Percentiles rank a stretch among this genome's conserved stretches.
Evolutionary conservation across 2,113 vertebrate species (phyloP).

Genomic region (Prunella himalayana): DNA sequence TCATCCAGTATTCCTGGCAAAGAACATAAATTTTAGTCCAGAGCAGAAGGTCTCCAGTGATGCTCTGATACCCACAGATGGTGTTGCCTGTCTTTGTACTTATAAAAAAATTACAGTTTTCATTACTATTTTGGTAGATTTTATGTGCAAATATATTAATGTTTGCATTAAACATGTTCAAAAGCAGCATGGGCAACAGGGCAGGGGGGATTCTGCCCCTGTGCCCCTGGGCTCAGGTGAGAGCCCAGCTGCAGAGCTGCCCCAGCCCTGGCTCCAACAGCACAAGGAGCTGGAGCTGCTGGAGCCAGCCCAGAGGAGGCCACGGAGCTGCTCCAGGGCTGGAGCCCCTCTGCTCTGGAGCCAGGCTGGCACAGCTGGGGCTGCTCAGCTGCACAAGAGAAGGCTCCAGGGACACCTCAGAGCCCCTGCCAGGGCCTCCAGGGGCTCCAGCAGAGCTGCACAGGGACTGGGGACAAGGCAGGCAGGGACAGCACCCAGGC

Average conservation of each 20-base stretch:
- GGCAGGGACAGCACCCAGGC: neutral
- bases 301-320: neutral
- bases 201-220: neutral
- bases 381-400: neutral
- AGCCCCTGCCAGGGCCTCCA: neutral
- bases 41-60: rapidly evolving
- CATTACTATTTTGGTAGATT: neutral
- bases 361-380: neutral
- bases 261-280: neutral
- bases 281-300: neutral
- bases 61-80: neutral
- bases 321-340: neutral
- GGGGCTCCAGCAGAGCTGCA: neutral
- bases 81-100: neutral
- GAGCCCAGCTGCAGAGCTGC: neutral
- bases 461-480: neutral
- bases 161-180: neutral
- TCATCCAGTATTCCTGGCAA: neutral
- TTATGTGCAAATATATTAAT: neutral
- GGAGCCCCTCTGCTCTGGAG: neutral
- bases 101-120: neutral
- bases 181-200: neutral
- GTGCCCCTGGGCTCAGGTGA: neutral
- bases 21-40: too few relatives aligned
- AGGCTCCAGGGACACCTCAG: neutral